Evolutionary conservation across 2,113 vertebrate genomes (phyloP).

Genomic region (Muntiacus reevesi): DNA sequence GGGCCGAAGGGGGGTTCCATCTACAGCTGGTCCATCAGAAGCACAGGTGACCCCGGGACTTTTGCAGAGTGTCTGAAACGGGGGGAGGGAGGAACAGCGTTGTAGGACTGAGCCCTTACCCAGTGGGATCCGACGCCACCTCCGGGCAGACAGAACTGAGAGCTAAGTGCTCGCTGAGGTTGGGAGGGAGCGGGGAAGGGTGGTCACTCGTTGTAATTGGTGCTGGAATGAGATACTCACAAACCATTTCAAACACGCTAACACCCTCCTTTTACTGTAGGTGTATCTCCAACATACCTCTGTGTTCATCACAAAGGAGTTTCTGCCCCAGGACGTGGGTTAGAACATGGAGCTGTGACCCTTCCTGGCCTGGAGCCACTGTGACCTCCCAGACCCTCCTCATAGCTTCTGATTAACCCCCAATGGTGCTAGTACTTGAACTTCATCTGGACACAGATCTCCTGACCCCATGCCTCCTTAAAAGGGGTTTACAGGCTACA

Average conservation of each 20-base stretch:
- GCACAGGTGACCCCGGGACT: not conserved
- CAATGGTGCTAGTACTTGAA: rapidly evolving
- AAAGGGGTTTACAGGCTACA: not conserved
- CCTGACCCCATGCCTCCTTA: not conserved
- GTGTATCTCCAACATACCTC: not conserved
- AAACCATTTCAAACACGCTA: not conserved
- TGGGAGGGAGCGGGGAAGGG: not conserved
- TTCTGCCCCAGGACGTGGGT: not conserved
- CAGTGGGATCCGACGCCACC: rapidly evolving
- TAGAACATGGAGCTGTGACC: too few relatives aligned
- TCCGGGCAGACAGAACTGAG: not conserved
- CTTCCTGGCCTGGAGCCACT: not conserved
- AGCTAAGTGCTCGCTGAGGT: not conserved
- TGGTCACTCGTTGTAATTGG: not conserved
- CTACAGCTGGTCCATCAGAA: not conserved
- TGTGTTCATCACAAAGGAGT: not conserved
- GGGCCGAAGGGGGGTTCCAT: rapidly evolving
- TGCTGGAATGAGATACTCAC: not conserved
- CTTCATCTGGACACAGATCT: not conserved
- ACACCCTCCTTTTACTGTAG: not conserved
- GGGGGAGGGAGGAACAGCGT: not conserved
- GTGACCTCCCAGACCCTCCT: not conserved
- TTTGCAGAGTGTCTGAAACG: not conserved
- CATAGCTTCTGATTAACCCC: not conserved
- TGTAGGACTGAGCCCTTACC: not conserved